These are phyloP conservation scores for Ceuthmochares aereus DNA, from an alignment of 2,113 vertebrate species.

Conservation along the genomic window DNA sequence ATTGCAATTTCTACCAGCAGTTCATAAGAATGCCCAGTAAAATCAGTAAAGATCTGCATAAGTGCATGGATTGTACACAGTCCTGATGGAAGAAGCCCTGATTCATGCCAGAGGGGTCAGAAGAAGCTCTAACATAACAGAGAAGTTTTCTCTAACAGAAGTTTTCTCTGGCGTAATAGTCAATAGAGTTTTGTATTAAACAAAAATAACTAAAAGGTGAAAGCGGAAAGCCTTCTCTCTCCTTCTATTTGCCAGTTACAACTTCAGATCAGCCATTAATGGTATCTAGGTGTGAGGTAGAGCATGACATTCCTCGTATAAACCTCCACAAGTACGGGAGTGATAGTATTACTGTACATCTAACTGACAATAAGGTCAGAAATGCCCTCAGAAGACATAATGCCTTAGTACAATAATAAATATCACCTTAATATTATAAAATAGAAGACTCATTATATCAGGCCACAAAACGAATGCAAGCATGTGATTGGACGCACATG, in stretches of 20 bases:
- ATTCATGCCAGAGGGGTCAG: neutral
- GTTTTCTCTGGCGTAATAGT: neutral
- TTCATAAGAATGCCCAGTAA: neutral
- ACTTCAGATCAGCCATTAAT: neutral
- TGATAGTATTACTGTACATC: neutral
- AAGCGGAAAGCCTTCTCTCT: neutral
- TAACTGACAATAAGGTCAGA: neutral
- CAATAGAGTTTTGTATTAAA: neutral
- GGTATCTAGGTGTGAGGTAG: neutral
- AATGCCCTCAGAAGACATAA: neutral
- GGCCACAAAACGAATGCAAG: neutral
- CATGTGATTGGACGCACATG: neutral
- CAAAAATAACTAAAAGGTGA: neutral
- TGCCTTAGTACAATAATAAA: neutral
- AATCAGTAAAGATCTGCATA: neutral
- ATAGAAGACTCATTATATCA: neutral
- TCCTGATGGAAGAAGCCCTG: neutral
- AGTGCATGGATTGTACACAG: neutral
- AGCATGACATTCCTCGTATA: neutral
- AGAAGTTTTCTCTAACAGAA: neutral
- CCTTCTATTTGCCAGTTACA: neutral
- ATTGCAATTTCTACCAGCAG: neutral
- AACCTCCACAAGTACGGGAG: neutral
- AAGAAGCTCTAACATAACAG: neutral
- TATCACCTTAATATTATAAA: neutral